Percentiles rank a stretch among this genome's conserved stretches.
These are phyloP conservation scores for Atractosteus spatula DNA, from an alignment of 2,113 vertebrate genomes.

Conservation along the genomic window DNA sequence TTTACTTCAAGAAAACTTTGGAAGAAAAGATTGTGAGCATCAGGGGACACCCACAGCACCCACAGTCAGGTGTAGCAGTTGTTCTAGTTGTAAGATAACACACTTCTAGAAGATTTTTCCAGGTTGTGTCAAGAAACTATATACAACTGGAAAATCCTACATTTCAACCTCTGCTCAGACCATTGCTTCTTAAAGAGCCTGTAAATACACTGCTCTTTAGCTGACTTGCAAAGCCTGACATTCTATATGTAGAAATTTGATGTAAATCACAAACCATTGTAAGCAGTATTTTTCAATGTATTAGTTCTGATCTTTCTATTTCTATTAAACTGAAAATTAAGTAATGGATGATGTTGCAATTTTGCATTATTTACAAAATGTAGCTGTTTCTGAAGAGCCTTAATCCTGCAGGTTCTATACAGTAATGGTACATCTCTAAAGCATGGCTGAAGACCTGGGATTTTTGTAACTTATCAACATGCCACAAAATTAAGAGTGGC, in stretches of 20 bases:
- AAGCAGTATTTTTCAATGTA: constrained; percentile 23
- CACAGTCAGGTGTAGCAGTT: too few relatives aligned
- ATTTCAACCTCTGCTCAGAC: neutral
- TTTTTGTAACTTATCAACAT: too few relatives aligned
- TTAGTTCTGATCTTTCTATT: constrained; percentile 20
- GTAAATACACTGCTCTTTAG: constrained; percentile 32
- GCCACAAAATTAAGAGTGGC: too few relatives aligned
- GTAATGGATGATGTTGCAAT: neutral
- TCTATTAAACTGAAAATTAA: constrained; percentile 5
- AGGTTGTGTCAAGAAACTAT: too few relatives aligned
- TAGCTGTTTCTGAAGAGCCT: neutral
- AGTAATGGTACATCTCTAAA: neutral
- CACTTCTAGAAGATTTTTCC: too few relatives aligned
- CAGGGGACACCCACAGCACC: too few relatives aligned
- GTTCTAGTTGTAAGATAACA: too few relatives aligned
- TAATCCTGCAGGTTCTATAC: neutral
- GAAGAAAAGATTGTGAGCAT: too few relatives aligned
- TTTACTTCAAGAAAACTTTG: too few relatives aligned
- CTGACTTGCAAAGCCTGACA: constrained; percentile 23
- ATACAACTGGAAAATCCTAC: too few relatives aligned
- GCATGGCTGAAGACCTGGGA: too few relatives aligned
- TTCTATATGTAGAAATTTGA: constrained; percentile 32
- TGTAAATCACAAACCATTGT: constrained; percentile 24
- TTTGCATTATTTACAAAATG: neutral
- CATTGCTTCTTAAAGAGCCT: constrained; percentile 14